phyloP scores from a whole-genome alignment of 2,888 invertebrate species.

The Morpho helenor region DNA sequence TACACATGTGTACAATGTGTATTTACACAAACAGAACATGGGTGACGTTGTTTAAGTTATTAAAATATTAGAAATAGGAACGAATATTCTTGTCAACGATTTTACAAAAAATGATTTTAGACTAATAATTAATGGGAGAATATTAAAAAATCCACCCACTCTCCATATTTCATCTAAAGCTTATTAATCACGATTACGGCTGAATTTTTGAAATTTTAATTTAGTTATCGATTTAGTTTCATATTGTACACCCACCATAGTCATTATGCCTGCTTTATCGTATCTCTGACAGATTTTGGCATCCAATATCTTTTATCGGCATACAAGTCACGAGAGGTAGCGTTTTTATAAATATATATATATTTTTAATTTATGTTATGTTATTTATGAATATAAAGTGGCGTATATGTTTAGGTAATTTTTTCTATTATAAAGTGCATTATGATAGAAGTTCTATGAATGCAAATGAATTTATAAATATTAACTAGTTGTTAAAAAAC shows the following conservation, averaged over 20 bases:
- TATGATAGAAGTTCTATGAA: too few relatives aligned
- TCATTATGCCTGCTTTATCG: slow-evolving; percentile 61
- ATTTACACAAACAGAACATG: too few relatives aligned
- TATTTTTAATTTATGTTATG: too few relatives aligned
- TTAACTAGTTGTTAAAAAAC: too few relatives aligned
- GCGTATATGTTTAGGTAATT: too few relatives aligned
- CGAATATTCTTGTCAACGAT: too few relatives aligned
- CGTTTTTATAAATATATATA: not conserved
- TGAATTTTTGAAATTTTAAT: slow-evolving; percentile 27
- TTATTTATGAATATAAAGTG: too few relatives aligned
- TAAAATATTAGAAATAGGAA: too few relatives aligned
- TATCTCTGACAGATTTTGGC: slow-evolving; percentile 62
- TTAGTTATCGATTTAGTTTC: slow-evolving; percentile 40
- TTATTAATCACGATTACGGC: slow-evolving; percentile 30
- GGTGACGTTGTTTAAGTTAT: too few relatives aligned
- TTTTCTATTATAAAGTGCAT: too few relatives aligned
- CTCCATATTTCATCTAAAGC: slow-evolving; percentile 2
- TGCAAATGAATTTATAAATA: too few relatives aligned
- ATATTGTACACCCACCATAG: slow-evolving; percentile 40
- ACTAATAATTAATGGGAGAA: not conserved
- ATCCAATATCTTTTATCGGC: slow-evolving; percentile 18
- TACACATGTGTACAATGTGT: too few relatives aligned
- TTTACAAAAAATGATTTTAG: not conserved
- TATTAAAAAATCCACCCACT: not conserved
- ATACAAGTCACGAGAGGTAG: slow-evolving; percentile 2